phyloP scores from a whole-genome alignment of 2,113 vertebrate species.

The Hiodon tergisus region DNA sequence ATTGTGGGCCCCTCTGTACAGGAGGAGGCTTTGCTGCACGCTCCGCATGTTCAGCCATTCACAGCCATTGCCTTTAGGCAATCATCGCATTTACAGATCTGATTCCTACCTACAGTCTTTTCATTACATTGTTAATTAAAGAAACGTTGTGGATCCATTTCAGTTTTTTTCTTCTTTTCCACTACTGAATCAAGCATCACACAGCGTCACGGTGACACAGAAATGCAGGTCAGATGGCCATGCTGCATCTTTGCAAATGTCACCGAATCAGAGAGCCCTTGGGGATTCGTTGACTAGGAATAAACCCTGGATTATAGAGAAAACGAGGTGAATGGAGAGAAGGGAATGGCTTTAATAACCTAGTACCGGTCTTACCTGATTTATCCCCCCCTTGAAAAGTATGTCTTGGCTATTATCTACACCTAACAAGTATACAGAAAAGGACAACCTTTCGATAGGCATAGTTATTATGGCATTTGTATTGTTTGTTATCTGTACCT shows the following conservation, averaged over 20 bases:
- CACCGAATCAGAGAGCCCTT: too few species aligned
- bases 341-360: too few species aligned
- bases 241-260: background rate
- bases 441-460: too few species aligned
- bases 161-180: background rate
- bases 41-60: constrained; percentile 12
- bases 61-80: background rate
- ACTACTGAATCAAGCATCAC: constrained; percentile 23
- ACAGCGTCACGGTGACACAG: too few species aligned
- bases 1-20: background rate
- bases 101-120: constrained; percentile 14
- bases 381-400: too few species aligned
- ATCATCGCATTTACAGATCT: constrained; percentile 17
- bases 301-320: too few species aligned
- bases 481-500: background rate
- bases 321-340: too few species aligned
- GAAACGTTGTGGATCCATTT: constrained; percentile 3
- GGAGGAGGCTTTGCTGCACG: background rate
- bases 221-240: too few species aligned
- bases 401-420: too few species aligned
- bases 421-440: too few species aligned
- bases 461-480: background rate
- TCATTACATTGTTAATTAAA: constrained; percentile 32
- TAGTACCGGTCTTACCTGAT: too few species aligned
- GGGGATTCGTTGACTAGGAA: too few species aligned